Evolutionary conservation across 2,888 invertebrate genomes (phyloP), one percentile per base, ranked within the genome.

Genomic region (Hirtodrosophila alboralis): DNA sequence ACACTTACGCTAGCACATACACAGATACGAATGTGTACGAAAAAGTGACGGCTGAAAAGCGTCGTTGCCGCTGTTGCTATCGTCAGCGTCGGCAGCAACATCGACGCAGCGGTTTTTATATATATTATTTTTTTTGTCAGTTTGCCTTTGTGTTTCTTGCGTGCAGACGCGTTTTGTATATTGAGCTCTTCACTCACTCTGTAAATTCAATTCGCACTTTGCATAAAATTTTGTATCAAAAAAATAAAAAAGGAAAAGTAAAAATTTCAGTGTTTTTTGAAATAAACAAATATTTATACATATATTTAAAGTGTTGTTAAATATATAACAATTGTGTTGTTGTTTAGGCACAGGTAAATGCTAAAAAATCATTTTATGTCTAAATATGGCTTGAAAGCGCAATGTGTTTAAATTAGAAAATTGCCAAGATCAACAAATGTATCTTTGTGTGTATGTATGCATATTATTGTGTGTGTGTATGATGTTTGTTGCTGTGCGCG

Each of bases 121-220:
- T n/a, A 43, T 52, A 48, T 52, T 53, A 31, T 59, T 65, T 44
- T 69, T 57, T 70, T 84, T 53, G 59, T 76, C 71, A 84, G 62
- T 84, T 79, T 63, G 81, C 40, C 75, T 84, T 80, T 83, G 86
- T 84, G 75, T 74, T 74, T 49, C 75, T 76, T 79, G 75, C 62
- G 80, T 80, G 84, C 80, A 80, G 86, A 86, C 86, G 77, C 74
- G 77, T 77, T 86, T 73, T 34, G 40, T 56, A n/a, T 63, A 47
- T 48, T 48, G 43, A 67, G 72, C 71, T 53, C 57, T 8, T 33
- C 30, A n/a, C n/a, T n/a, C 40, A 33, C 37, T 56, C 45, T 49
- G 61, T 54, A 26, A 52, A 38, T 51, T 34, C 16, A 51, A 38
- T 56, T 59, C 14, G 47, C 45, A 53, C 3, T 70, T 53, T 40